A percentile compares a stretch with the other conserved stretches of the same genome.
Conservation (phyloP, 2,113 vertebrate genomes). For the Dicerorhinus sumatrensis region DNA sequence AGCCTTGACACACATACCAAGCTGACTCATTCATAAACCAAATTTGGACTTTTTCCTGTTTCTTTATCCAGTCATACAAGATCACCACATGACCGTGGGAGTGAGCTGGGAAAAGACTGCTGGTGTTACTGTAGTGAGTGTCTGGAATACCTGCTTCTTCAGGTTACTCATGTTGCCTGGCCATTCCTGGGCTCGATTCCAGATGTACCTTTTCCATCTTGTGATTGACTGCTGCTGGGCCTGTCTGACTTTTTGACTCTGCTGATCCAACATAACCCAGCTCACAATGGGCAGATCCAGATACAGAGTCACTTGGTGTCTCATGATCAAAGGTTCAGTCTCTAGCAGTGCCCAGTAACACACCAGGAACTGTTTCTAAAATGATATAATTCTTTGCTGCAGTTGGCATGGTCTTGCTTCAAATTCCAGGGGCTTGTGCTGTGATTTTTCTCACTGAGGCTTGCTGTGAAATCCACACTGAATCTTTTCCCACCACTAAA, state of each 20-base stretch:
- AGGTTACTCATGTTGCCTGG: background rate
- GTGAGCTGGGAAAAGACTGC: background rate
- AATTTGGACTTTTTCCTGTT: background rate
- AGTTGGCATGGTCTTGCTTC: background rate
- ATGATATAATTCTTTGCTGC: background rate
- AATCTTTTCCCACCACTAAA: background rate
- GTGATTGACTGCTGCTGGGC: background rate
- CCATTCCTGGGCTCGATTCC: background rate
- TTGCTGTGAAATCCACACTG: background rate
- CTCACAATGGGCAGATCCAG: accelerated
- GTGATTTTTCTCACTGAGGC: background rate
- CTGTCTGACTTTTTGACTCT: background rate
- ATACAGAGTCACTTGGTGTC: background rate
- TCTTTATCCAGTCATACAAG: background rate
- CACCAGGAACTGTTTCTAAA: background rate
- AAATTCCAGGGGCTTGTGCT: background rate
- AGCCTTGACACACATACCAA: background rate
- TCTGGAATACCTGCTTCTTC: background rate
- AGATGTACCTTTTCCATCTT: background rate
- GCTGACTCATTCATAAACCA: background rate
- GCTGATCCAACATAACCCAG: background rate
- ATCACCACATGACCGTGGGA: background rate
- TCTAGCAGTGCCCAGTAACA: background rate
- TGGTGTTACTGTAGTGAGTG: background rate
- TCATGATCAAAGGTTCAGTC: background rate